Evolutionary conservation across 2,797 vertebrate species (phyloP).

Genomic region (Ambastaia sidthimunki): DNA sequence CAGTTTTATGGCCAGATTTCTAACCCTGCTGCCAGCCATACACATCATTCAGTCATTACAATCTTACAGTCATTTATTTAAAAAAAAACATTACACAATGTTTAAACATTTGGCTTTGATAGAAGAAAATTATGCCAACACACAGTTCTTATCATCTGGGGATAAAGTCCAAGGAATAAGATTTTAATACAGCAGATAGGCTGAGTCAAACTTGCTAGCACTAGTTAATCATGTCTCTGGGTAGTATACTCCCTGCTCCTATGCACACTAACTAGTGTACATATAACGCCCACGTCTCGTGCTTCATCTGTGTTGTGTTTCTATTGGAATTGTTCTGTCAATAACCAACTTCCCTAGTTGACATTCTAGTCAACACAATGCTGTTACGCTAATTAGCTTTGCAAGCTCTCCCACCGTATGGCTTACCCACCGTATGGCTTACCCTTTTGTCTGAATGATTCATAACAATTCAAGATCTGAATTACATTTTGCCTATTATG

Average conservation of each 20-base stretch:
- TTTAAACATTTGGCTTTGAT: too few relatives aligned
- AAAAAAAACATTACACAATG: too few relatives aligned
- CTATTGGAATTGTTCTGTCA: slow-evolving; percentile 57
- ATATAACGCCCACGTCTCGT: slow-evolving; percentile 17
- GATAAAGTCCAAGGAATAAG: background rate
- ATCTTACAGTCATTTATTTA: too few relatives aligned
- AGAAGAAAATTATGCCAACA: too few relatives aligned
- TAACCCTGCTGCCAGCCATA: too few relatives aligned
- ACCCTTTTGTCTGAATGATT: slow-evolving; percentile 25
- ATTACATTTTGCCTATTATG: background rate
- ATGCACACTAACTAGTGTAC: slow-evolving; percentile 42
- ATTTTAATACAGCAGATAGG: slow-evolving; percentile 1
- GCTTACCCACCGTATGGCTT: slow-evolving; percentile 38
- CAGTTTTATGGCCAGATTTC: too few relatives aligned
- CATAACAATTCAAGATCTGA: slow-evolving; percentile 13
- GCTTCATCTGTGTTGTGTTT: slow-evolving; percentile 23
- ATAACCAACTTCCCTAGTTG: slow-evolving; percentile 42
- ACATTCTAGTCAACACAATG: slow-evolving; percentile 44
- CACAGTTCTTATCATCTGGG: background rate
- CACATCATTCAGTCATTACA: too few relatives aligned
- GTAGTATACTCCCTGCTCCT: slow-evolving; percentile 47
- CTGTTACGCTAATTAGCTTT: slow-evolving; percentile 48
- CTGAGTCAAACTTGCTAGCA: slow-evolving; percentile 51
- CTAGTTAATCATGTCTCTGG: slow-evolving; percentile 62
- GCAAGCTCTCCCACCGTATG: slow-evolving; percentile 23